phyloP scores from a whole-genome alignment of 2,888 invertebrate genomes.

The Patella ulyssiponensis region DNA sequence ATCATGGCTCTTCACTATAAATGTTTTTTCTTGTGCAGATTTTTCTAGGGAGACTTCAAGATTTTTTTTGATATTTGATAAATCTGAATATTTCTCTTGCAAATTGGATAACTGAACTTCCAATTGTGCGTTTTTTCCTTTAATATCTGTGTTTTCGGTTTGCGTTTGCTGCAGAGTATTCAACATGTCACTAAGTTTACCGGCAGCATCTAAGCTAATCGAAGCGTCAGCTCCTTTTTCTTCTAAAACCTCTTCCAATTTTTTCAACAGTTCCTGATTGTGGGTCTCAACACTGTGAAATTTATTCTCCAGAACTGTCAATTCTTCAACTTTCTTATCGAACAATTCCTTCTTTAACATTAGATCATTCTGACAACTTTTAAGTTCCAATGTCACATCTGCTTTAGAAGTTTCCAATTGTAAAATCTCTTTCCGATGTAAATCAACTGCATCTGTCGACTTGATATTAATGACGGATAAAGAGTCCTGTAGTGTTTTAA shows the following conservation, averaged over 20 bases:
- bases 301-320: constrained; percentile 32
- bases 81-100: constrained; percentile 6
- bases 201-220: constrained; percentile 5
- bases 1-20: constrained; percentile 14
- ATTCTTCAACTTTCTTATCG: constrained; percentile 29
- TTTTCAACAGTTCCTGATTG: constrained; percentile 37
- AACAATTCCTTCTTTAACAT: constrained; percentile 22
- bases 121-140: constrained; percentile 17
- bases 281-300: constrained; percentile 30
- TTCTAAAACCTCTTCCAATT: constrained; percentile 32
- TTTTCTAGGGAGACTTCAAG: constrained; percentile 15
- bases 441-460: not conserved
- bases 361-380: constrained; percentile 28
- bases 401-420: not conserved
- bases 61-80: constrained; percentile 8
- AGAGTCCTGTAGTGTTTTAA: not conserved
- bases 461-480: not conserved
- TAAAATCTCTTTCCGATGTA: not conserved
- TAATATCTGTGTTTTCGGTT: not conserved
- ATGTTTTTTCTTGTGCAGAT: constrained; percentile 11
- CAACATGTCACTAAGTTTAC: not conserved
- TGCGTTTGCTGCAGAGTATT: not conserved
- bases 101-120: constrained; percentile 6
- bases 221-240: not conserved
- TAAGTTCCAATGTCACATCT: not conserved